Evolutionary conservation across 2,113 vertebrate genomes (phyloP).

Genomic region (Phylloscopus whistleri): DNA sequence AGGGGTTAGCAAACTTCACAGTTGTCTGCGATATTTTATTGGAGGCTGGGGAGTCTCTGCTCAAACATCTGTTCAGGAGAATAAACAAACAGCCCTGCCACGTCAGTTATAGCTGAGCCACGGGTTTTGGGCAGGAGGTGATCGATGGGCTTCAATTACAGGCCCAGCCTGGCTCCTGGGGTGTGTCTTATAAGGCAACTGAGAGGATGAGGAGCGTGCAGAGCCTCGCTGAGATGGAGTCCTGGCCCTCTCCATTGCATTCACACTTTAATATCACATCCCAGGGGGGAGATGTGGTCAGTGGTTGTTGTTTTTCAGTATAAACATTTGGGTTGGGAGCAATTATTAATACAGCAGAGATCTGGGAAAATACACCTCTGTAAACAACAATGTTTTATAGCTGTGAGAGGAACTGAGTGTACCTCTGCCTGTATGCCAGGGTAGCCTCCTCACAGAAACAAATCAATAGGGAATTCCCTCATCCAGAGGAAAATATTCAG

Average conservation of each 20-base stretch:
- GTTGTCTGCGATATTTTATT: slow-evolving; percentile 59
- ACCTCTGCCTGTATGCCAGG: neutral
- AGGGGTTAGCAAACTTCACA: slow-evolving; percentile 68
- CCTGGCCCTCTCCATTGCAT: neutral
- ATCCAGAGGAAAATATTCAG: neutral
- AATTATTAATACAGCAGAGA: slow-evolving; percentile 1
- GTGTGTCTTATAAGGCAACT: neutral
- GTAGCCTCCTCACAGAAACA: neutral
- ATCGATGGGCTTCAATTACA: slow-evolving; percentile 1
- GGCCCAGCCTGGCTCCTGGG: neutral
- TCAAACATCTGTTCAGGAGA: slow-evolving; percentile 60
- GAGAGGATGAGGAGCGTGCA: neutral
- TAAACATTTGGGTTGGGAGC: neutral
- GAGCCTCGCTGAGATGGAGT: fast-evolving
- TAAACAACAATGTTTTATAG: neutral
- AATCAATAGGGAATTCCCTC: neutral
- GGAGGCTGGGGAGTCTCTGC: slow-evolving; percentile 8
- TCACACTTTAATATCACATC: neutral
- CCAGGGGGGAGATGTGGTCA: neutral
- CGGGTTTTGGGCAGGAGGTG: slow-evolving; percentile 27
- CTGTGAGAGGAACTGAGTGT: neutral
- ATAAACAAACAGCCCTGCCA: slow-evolving; percentile 62
- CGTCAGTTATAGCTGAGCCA: slow-evolving; percentile 28
- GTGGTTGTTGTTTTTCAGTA: neutral
- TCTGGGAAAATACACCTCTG: neutral